These are phyloP conservation scores for Mustela lutreola DNA, from an alignment of 2,113 vertebrate species.

Conservation along the genomic window DNA sequence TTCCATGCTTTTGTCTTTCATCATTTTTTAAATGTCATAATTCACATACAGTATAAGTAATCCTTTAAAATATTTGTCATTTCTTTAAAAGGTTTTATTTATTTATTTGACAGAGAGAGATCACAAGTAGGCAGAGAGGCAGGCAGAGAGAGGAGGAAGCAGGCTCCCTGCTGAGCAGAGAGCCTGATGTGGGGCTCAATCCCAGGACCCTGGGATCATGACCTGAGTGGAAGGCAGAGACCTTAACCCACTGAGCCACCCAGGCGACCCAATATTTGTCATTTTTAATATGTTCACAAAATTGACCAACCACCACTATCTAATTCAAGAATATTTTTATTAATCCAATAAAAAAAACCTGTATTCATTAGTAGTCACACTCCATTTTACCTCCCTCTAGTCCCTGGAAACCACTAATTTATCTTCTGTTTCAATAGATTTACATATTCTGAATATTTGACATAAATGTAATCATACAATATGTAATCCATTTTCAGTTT, in stretches of 20 bases:
- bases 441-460: not conserved
- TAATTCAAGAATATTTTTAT: constrained; percentile 6
- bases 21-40: not conserved
- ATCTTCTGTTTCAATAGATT: not conserved
- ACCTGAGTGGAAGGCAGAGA: too few species aligned
- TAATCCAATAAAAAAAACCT: not conserved
- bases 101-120: too few species aligned
- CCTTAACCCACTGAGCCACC: too few species aligned
- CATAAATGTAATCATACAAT: not conserved
- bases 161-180: too few species aligned
- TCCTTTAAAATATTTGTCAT: not conserved
- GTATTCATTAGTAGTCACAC: constrained; percentile 1
- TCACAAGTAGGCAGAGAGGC: too few species aligned
- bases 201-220: too few species aligned
- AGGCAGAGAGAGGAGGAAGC: too few species aligned
- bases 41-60: constrained; percentile 5
- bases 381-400: not conserved
- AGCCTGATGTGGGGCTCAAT: too few species aligned
- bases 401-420: not conserved
- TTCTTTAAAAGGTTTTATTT: too few species aligned
- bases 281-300: not conserved
- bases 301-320: not conserved
- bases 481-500: constrained; percentile 3
- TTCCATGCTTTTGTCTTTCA: not conserved
- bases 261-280: not conserved